Evolutionary conservation across 2,888 invertebrate genomes (phyloP).

Genomic region (Sipha maydis): DNA sequence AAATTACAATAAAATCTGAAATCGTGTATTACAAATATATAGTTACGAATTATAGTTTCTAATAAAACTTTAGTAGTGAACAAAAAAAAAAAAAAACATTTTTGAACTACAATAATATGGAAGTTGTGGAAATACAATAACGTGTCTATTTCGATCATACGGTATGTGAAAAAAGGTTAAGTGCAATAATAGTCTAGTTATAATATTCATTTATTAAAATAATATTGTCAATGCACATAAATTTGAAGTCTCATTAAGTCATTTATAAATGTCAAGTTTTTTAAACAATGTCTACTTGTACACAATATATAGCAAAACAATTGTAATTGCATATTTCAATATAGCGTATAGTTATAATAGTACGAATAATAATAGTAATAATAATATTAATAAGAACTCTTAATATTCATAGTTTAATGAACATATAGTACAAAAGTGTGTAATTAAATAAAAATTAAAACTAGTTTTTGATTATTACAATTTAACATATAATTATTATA

Average conservation of each 20-base stretch:
- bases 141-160: no score
- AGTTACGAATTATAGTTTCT: no score
- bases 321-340: slow-evolving; percentile 10
- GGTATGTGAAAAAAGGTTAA: no score
- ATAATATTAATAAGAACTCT: background rate
- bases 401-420: slow-evolving; percentile 49
- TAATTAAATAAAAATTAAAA: slow-evolving; percentile 29
- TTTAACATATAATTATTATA: background rate
- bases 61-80: no score
- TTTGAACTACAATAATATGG: no score
- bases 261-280: slow-evolving; percentile 30
- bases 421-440: slow-evolving; percentile 26
- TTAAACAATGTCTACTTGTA: slow-evolving; percentile 29
- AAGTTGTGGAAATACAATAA: no score
- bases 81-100: no score
- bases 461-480: slow-evolving; percentile 55
- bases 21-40: no score
- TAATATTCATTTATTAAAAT: slow-evolving; percentile 48
- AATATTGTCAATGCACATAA: slow-evolving; percentile 49
- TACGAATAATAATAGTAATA: background rate
- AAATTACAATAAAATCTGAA: no score
- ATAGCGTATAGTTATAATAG: slow-evolving; percentile 18
- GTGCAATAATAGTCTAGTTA: background rate
- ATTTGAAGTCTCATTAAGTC: slow-evolving; percentile 56
- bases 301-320: background rate